Conservation (phyloP, 2,113 vertebrate species). For the Bothrops jararaca region DNA sequence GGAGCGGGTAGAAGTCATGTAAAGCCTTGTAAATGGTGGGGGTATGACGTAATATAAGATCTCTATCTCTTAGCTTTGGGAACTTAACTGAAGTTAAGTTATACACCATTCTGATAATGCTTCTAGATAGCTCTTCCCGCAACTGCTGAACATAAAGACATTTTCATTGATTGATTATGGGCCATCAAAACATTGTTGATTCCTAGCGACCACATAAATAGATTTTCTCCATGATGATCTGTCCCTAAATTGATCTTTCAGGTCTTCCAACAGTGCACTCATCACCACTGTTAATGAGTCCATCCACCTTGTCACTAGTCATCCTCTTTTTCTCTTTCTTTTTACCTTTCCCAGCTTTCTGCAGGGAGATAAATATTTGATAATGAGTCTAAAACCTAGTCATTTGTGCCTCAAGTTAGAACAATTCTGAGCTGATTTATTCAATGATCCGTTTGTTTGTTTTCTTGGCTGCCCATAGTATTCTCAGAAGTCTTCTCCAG, state of each 20-base stretch:
- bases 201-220: neutral
- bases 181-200: neutral
- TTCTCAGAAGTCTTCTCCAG: neutral
- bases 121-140: neutral
- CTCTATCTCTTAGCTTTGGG: neutral
- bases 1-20: neutral
- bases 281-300: neutral
- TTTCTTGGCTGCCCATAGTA: neutral
- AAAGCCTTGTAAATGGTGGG: neutral
- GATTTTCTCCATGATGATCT: neutral
- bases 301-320: neutral
- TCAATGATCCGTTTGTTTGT: neutral
- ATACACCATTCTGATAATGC: neutral
- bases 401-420: neutral
- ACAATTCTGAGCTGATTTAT: neutral
- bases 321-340: neutral
- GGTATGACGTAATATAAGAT: neutral
- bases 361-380: neutral
- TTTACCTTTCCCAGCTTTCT: neutral
- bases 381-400: neutral
- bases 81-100: neutral
- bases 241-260: neutral
- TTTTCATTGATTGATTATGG: neutral
- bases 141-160: neutral
- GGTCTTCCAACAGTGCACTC: neutral